phyloP scores from a whole-genome alignment of 1,140 invertebrate species.

The Zaprionus ghesquierei region DNA sequence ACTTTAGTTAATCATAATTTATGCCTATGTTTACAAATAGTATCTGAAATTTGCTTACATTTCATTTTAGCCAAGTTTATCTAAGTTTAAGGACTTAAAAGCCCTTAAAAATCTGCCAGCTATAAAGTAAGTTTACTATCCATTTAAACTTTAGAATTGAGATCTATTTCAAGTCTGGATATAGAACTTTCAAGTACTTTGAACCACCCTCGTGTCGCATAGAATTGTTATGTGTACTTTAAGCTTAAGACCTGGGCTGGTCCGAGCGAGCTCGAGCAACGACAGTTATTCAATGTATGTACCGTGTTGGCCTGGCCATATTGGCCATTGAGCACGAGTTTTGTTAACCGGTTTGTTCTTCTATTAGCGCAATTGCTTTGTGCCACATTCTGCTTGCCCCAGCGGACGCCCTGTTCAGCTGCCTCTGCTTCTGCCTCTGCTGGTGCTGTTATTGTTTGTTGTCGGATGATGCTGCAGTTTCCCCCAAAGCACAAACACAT shows the following conservation, averaged over 20 bases:
- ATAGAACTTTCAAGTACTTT: not conserved
- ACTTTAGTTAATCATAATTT: not conserved
- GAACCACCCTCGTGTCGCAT: not conserved
- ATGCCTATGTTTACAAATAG: not conserved
- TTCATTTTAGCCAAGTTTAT: too few species aligned
- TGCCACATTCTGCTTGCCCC: constrained; percentile 53
- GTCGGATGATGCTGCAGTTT: constrained; percentile 29
- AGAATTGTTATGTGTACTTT: not conserved
- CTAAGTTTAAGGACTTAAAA: too few species aligned
- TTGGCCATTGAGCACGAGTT: constrained; percentile 9
- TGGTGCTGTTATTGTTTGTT: constrained; percentile 12
- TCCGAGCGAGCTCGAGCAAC: constrained; percentile 1
- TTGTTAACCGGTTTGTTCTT: constrained; percentile 44
- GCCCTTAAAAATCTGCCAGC: too few species aligned
- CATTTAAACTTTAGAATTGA: not conserved
- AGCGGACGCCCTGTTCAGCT: too few species aligned
- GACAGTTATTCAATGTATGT: constrained; percentile 62
- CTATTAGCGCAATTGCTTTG: constrained; percentile 74
- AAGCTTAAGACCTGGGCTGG: not conserved
- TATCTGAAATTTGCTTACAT: not conserved
- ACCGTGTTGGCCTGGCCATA: not conserved
- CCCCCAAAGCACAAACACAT: constrained; percentile 10
- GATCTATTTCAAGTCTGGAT: not conserved
- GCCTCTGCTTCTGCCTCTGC: constrained; percentile 14
- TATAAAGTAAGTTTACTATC: not conserved